Evolutionary conservation across 2,888 invertebrate species (phyloP), one percentile per base, ranked within the genome.

Genomic region (Mactromeris polynyma): DNA sequence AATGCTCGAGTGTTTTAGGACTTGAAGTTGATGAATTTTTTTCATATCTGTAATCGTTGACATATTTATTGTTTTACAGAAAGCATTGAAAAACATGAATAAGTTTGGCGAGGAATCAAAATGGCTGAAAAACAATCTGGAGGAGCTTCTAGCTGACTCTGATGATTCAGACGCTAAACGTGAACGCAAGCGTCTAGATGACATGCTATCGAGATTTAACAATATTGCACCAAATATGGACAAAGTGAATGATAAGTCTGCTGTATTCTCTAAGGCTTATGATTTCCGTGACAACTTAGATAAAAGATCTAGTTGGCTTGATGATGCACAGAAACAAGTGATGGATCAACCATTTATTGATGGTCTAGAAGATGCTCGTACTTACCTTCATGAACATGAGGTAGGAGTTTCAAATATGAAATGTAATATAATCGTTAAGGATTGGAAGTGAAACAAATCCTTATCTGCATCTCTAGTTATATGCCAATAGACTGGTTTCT

Each of bases 231-330:
- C 99, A 0, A 98, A 98, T 1, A 98, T 99, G 93, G 99, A 99
- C 97, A 98, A 99, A 85, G 98, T 99, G 0, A 98, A 99, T 98
- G 98, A 98, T 17, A 98, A 98, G 97, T 99, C 99, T 0, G 98
- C 99, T 95, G 98, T 99, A 0, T 98, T 98, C 95, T 98, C 99
- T 2, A 98, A 98, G 96, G 99, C 99, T 96, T 99, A 99, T 96
- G 98, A 98, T 0, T 99, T 99, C 96, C 97, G 98, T 73, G 98
- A 98, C 94, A 98, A 98, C 96, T 98, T 99, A 0, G 98, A 98
- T 91, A 98, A 98, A 97, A 98, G 98, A 51, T 98, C 98, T 86
- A 92, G 93, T 94, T 97, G 97, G 92, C 97, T 99, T 78, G 95
- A 95, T 81, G 95, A 95, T 69, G 94, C 94, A 11, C 94, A 95